phyloP scores from a whole-genome alignment of 2,113 vertebrate species.

The Apus apus region DNA sequence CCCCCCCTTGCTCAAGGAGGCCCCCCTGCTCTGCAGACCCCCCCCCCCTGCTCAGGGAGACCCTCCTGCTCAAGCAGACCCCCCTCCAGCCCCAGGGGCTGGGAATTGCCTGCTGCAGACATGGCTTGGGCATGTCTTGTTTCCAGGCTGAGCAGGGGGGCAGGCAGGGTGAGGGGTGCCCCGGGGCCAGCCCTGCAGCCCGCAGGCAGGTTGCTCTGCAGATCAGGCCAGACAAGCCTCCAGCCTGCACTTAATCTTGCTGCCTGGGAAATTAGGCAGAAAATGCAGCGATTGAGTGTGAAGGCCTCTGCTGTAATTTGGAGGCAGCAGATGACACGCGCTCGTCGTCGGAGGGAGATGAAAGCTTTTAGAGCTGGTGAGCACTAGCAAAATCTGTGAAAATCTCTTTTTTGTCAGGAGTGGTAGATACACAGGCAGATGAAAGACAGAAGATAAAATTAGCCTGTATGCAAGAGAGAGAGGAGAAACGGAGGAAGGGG shows the following conservation, averaged over 20 bases:
- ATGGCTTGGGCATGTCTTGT: rapidly evolving
- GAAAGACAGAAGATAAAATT: slow-evolving; percentile 72
- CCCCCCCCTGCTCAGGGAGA: not conserved
- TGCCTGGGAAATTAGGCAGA: slow-evolving; percentile 71
- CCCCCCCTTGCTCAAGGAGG: too few relatives aligned
- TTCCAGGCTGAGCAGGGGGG: rapidly evolving
- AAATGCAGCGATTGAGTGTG: slow-evolving; percentile 61
- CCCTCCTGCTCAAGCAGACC: too few relatives aligned
- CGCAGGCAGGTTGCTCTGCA: not conserved
- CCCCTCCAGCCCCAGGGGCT: rapidly evolving
- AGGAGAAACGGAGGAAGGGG: not conserved
- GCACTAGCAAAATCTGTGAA: slow-evolving; percentile 62
- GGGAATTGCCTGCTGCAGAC: not conserved
- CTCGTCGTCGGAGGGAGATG: slow-evolving; percentile 43
- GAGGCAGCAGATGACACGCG: slow-evolving; percentile 57
- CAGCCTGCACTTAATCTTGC: slow-evolving; percentile 46
- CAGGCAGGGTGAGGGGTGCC: not conserved
- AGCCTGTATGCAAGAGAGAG: slow-evolving; percentile 28
- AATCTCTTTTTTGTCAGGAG: slow-evolving; percentile 65
- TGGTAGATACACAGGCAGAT: slow-evolving; percentile 58
- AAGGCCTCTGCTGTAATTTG: slow-evolving; percentile 64
- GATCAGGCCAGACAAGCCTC: not conserved
- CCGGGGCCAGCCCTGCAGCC: not conserved
- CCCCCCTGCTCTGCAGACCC: too few relatives aligned
- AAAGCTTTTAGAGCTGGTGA: slow-evolving; percentile 70